These are phyloP conservation scores for Sebastes aleutianus DNA, from an alignment of 2,797 vertebrate species.

Conservation along the genomic window DNA sequence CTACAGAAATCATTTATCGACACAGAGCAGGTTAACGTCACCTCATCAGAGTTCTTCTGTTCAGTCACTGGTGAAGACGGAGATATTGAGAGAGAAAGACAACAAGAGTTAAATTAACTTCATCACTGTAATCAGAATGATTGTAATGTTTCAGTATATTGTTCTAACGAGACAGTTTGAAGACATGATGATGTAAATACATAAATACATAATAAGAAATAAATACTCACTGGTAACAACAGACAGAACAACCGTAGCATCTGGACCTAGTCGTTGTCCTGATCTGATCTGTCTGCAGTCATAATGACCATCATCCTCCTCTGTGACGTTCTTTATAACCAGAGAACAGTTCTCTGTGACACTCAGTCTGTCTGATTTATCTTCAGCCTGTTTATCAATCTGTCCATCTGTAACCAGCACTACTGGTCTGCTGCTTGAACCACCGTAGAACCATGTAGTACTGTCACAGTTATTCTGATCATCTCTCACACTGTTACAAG, in stretches of 20 bases:
- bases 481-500: not conserved
- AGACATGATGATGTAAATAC: not conserved
- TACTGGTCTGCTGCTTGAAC: accelerated
- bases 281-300: not conserved
- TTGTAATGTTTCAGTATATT: not conserved
- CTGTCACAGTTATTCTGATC: not conserved
- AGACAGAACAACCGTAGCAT: not conserved
- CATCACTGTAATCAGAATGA: not conserved
- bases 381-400: accelerated
- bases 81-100: not conserved
- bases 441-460: accelerated
- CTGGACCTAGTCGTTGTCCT: accelerated
- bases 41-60: accelerated
- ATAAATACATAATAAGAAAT: not conserved
- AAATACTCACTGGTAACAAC: conserved; percentile 28
- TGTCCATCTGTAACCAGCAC: accelerated
- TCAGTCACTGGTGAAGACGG: conserved; percentile 20
- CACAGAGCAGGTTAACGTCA: not conserved
- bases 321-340: not conserved
- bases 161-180: not conserved
- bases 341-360: conserved; percentile 15
- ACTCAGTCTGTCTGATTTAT: not conserved
- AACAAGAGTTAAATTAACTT: too few species aligned
- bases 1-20: accelerated
- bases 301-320: not conserved